Percentiles rank a stretch among this genome's conserved stretches.
Evolutionary conservation across 2,113 vertebrate genomes (phyloP).

Genomic region (Desmodus rotundus): DNA sequence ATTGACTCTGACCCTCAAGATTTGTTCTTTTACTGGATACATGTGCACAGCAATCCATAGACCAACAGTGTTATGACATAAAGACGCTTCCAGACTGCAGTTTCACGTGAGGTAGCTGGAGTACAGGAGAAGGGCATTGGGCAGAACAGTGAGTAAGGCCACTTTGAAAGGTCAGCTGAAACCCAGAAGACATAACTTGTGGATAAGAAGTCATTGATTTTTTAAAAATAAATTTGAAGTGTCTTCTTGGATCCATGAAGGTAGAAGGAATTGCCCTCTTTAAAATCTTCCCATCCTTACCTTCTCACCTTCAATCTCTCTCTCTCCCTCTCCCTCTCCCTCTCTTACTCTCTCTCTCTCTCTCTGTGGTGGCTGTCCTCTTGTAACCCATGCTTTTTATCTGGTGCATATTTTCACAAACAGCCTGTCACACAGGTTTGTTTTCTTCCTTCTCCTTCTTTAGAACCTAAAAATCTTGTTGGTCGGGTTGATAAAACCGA

Average conservation of each 20-base stretch:
- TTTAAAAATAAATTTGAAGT: not conserved
- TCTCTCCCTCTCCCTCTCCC: not conserved
- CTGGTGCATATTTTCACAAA: not conserved
- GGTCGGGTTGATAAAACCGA: not conserved
- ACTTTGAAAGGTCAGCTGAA: not conserved
- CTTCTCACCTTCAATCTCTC: not conserved
- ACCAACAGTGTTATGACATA: not conserved
- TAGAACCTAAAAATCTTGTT: not conserved
- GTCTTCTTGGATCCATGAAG: not conserved
- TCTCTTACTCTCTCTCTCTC: not conserved
- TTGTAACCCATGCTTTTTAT: not conserved
- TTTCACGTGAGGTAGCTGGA: not conserved
- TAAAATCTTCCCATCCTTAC: not conserved
- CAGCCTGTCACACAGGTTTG: not conserved
- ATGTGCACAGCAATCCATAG: not conserved
- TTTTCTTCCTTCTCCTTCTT: constrained; percentile 22
- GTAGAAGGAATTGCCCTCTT: not conserved
- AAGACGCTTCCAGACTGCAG: not conserved
- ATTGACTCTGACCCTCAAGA: not conserved
- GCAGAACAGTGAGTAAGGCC: not conserved
- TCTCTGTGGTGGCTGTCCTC: not conserved
- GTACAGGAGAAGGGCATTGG: not conserved
- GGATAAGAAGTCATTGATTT: not conserved
- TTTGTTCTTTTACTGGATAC: not conserved
- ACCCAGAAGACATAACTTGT: not conserved